A percentile compares a stretch with the other conserved stretches of the same genome.
Conservation (phyloP, 1,140 invertebrate species). For the Micrasema longulum region DNA sequence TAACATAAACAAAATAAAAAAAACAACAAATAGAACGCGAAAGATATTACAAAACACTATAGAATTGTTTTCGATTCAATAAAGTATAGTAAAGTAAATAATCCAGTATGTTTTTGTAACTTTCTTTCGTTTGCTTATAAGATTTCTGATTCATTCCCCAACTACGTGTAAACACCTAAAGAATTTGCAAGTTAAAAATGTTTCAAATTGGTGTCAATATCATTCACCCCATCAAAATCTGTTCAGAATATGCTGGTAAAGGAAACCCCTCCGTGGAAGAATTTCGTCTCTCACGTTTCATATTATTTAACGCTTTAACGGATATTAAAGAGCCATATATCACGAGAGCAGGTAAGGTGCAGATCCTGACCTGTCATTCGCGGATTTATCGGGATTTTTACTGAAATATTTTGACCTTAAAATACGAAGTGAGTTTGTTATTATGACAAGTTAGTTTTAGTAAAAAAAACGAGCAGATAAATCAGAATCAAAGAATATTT, state of each 20-base stretch:
- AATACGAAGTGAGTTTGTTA: neutral
- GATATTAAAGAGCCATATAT: slow-evolving; percentile 52
- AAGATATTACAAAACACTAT: no score
- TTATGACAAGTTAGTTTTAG: neutral
- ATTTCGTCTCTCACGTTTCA: slow-evolving; percentile 49
- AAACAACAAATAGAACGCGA: no score
- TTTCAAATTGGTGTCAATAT: slow-evolving; percentile 28
- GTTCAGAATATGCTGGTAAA: slow-evolving; percentile 13
- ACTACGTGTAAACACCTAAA: no score
- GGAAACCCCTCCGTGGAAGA: slow-evolving; percentile 6
- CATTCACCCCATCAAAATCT: slow-evolving; percentile 21
- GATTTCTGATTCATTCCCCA: no score
- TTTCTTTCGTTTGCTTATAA: no score
- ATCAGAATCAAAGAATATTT: no score
- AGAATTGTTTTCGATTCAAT: no score
- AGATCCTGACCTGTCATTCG: slow-evolving; percentile 45
- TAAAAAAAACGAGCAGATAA: no score
- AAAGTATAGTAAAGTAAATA: no score
- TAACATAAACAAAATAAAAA: no score
- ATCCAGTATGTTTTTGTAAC: no score
- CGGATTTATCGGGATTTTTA: slow-evolving; percentile 51
- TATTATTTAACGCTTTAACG: slow-evolving; percentile 50
- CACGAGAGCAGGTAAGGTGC: slow-evolving; percentile 39
- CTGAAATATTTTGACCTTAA: slow-evolving; percentile 25
- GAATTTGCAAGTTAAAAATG: no score